Conservation (phyloP, 1,140 invertebrate genomes). For the Bemisia tabaci region DNA sequence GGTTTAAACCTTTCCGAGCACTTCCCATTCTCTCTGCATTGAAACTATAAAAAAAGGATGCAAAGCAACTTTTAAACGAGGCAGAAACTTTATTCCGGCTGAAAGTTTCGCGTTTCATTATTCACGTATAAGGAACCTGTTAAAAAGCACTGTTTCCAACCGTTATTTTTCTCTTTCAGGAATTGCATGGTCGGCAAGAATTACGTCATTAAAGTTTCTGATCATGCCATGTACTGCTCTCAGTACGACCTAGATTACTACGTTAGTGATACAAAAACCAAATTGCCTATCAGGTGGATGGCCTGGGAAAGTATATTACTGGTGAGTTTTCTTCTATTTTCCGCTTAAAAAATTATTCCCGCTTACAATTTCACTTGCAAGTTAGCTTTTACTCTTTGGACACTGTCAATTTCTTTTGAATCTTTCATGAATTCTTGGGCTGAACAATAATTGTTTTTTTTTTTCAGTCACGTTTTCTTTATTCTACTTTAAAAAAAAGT, state of each 20-base stretch:
- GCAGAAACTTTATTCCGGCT: background rate
- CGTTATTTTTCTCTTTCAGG: slow-evolving; percentile 33
- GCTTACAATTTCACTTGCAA: too few relatives aligned
- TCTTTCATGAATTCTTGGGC: too few relatives aligned
- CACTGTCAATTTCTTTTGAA: too few relatives aligned
- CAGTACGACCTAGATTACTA: slow-evolving; percentile 73
- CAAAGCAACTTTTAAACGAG: background rate
- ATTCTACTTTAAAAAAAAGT: too few relatives aligned
- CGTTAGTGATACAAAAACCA: slow-evolving; percentile 62
- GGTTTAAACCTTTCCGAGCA: background rate
- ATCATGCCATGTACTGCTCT: slow-evolving; percentile 77
- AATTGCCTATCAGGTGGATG: slow-evolving; percentile 78
- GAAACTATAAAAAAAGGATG: background rate
- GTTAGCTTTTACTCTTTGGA: too few relatives aligned
- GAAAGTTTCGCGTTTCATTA: background rate
- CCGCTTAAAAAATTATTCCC: too few relatives aligned
- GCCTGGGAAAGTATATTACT: slow-evolving; percentile 67
- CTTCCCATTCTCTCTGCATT: background rate
- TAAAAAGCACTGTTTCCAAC: background rate
- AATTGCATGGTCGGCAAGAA: slow-evolving; percentile 75
- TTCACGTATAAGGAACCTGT: background rate
- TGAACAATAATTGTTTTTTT: too few relatives aligned
- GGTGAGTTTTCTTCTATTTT: slow-evolving; percentile 38
- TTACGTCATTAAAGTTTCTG: slow-evolving; percentile 68
- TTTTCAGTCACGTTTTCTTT: too few relatives aligned